Conservation (phyloP, 2,888 invertebrate species). For the Abrostola tripartita region DNA sequence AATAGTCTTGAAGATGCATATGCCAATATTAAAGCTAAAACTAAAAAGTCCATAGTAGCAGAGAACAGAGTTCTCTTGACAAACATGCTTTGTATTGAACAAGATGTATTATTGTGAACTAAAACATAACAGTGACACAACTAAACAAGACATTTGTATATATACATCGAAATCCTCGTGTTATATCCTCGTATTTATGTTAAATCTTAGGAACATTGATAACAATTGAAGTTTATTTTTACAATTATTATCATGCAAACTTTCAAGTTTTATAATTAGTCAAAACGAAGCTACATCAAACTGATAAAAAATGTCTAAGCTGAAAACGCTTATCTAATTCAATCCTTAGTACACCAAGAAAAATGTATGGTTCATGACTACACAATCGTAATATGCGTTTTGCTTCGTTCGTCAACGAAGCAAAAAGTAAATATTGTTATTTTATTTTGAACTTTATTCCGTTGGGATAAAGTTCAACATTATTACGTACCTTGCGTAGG, state of each 20-base stretch:
- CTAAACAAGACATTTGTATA: conserved; percentile 37
- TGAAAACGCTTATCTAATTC: neutral
- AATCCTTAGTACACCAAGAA: conserved; percentile 8
- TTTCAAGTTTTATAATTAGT: neutral
- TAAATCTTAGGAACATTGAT: neutral
- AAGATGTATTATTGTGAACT: conserved; percentile 40
- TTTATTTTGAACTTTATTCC: neutral
- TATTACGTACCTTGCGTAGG: conserved; percentile 5
- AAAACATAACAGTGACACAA: conserved; percentile 48
- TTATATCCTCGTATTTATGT: conserved; percentile 1
- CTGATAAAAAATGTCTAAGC: too few species aligned
- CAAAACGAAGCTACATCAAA: too few species aligned
- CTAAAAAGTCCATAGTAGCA: conserved; percentile 25
- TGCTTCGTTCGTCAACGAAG: neutral
- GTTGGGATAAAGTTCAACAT: neutral
- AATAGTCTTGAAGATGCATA: conserved; percentile 40
- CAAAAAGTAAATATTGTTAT: neutral
- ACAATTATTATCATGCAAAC: neutral
- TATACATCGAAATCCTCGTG: conserved; percentile 41
- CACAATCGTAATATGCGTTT: neutral
- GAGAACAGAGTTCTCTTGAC: conserved; percentile 38
- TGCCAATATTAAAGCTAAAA: conserved; percentile 36
- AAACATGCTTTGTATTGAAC: conserved; percentile 49
- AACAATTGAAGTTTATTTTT: neutral
- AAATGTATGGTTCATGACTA: conserved; percentile 6